These are phyloP conservation scores for Octomys mimax DNA, from an alignment of 2,797 vertebrate species.

Conservation along the genomic window DNA sequence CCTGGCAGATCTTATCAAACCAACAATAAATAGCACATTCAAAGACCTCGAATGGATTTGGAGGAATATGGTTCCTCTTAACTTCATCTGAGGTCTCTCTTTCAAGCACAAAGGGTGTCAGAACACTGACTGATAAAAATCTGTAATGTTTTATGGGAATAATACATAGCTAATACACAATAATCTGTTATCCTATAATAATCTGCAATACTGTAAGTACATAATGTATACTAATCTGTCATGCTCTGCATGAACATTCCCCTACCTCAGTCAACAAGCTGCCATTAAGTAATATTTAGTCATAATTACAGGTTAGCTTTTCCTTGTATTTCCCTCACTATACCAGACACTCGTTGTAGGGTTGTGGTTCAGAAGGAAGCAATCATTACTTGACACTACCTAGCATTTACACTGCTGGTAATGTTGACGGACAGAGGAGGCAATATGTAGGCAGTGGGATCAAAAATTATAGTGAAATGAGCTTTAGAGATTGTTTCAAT, in stretches of 20 bases:
- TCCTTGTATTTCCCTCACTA: not conserved
- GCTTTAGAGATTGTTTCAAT: not conserved
- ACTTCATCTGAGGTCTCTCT: not conserved
- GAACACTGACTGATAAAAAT: not conserved
- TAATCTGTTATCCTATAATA: not conserved
- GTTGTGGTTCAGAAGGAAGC: not conserved
- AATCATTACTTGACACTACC: not conserved
- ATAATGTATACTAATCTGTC: not conserved
- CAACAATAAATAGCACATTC: not conserved
- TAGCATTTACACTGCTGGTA: not conserved
- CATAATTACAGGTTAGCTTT: constrained; percentile 26
- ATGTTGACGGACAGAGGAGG: not conserved
- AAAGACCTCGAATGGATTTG: not conserved
- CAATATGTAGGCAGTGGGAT: not conserved
- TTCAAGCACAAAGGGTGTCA: not conserved
- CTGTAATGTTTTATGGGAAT: not conserved
- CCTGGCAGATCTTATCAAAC: not conserved
- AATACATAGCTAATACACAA: not conserved
- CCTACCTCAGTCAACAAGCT: not conserved
- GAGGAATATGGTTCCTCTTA: not conserved
- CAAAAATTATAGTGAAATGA: not conserved
- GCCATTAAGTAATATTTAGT: not conserved
- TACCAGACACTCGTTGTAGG: not conserved
- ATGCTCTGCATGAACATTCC: not conserved
- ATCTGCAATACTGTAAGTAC: not conserved